Evolutionary conservation across 1,140 invertebrate species (phyloP).

Genomic region (Callitettix versicolor): DNA sequence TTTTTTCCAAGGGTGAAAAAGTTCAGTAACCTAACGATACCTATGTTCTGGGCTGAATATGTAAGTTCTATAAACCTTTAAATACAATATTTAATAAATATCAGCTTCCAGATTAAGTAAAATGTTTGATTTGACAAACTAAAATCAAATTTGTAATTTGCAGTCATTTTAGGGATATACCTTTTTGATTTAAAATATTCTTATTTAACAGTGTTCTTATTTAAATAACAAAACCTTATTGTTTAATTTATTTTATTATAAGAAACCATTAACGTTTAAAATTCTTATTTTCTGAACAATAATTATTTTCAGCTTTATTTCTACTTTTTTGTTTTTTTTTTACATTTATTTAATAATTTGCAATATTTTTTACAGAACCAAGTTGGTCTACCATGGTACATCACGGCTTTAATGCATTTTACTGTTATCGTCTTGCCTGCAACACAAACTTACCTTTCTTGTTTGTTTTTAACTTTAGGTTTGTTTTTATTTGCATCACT

Average conservation of each 20-base stretch:
- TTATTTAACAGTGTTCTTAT: too few relatives aligned
- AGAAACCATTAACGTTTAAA: too few relatives aligned
- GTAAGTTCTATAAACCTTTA: slow-evolving; percentile 38
- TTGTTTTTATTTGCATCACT: slow-evolving; percentile 2
- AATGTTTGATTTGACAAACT: neutral
- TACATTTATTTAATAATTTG: too few relatives aligned
- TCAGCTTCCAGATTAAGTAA: neutral
- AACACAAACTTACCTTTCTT: slow-evolving; percentile 18
- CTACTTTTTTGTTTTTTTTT: too few relatives aligned
- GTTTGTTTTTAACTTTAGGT: slow-evolving; percentile 13
- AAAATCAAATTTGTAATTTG: neutral
- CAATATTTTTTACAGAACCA: slow-evolving; percentile 39
- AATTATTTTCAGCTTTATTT: too few relatives aligned
- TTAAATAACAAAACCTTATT: too few relatives aligned
- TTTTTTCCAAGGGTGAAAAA: slow-evolving; percentile 34
- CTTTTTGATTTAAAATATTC: too few relatives aligned
- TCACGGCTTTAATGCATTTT: slow-evolving; percentile 38
- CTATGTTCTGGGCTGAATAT: slow-evolving; percentile 51
- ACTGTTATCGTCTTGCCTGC: slow-evolving; percentile 37
- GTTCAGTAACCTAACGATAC: slow-evolving; percentile 42
- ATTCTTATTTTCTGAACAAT: too few relatives aligned
- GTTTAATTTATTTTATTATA: too few relatives aligned
- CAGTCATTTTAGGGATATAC: too few relatives aligned
- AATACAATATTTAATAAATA: neutral
- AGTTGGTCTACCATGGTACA: slow-evolving; percentile 41